Conservation (phyloP, 1,140 invertebrate species). For the Drosophila hydei region DNA sequence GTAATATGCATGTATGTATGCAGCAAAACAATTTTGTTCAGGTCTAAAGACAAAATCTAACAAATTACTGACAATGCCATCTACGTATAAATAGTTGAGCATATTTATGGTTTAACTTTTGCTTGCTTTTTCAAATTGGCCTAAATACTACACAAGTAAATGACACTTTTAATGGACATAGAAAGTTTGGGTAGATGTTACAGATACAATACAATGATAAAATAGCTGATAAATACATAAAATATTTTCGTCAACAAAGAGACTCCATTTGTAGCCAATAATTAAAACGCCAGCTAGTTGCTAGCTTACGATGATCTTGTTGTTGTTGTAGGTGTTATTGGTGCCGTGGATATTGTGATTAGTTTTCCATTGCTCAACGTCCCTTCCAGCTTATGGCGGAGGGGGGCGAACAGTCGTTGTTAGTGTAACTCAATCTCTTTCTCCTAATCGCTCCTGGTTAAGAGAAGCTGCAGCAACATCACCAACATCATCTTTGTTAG, state of each 20-base stretch:
- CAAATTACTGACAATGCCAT: constrained; percentile 26
- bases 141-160: constrained; percentile 75
- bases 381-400: constrained; percentile 73
- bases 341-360: constrained; percentile 38
- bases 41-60: constrained; percentile 18
- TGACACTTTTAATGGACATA: constrained; percentile 80
- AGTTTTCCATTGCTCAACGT: constrained; percentile 74
- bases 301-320: constrained; percentile 21
- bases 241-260: constrained; percentile 32
- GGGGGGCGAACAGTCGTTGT: constrained; percentile 77
- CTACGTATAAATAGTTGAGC: constrained; percentile 42
- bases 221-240: constrained; percentile 73
- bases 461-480: constrained; percentile 52
- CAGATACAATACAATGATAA: constrained; percentile 58
- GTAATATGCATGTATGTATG: constrained; percentile 1
- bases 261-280: constrained; percentile 33
- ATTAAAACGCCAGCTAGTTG: constrained; percentile 12
- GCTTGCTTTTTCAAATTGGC: constrained; percentile 16
- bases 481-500: constrained; percentile 67
- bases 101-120: constrained; percentile 26
- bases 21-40: constrained; percentile 15
- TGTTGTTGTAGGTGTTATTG: constrained; percentile 34
- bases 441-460: constrained; percentile 13
- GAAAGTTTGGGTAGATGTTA: constrained; percentile 71
- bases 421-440: constrained; percentile 47